Conservation (phyloP, 2,888 invertebrate genomes). For the Conistra vaccinii region DNA sequence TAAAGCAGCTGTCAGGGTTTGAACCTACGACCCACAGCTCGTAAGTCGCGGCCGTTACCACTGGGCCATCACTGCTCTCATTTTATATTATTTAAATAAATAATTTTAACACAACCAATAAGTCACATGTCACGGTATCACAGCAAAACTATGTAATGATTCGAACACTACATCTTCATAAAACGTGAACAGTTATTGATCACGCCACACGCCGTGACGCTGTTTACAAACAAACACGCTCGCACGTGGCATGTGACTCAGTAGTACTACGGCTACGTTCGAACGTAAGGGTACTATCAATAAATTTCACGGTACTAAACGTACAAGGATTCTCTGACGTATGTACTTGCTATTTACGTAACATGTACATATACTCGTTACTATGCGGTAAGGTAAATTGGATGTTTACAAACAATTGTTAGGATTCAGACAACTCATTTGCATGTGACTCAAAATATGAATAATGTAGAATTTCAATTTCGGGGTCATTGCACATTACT, state of each 20-base stretch:
- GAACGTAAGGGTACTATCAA: constrained; percentile 45
- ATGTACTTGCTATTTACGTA: constrained; percentile 10
- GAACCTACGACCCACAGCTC: no score
- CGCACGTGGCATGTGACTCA: constrained; percentile 46
- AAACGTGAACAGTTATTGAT: constrained; percentile 46
- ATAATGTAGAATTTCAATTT: not conserved
- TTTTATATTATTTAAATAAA: not conserved
- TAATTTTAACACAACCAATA: not conserved
- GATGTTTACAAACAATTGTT: constrained; percentile 45
- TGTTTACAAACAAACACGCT: constrained; percentile 52
- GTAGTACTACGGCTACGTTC: constrained; percentile 38
- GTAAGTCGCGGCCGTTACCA: no score
- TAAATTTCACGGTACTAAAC: constrained; percentile 32
- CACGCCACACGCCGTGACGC: constrained; percentile 5
- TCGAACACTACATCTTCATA: not conserved
- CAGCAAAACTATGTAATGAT: constrained; percentile 13
- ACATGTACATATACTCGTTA: not conserved
- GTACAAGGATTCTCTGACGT: constrained; percentile 40
- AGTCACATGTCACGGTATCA: constrained; percentile 1
- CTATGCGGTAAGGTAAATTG: constrained; percentile 15
- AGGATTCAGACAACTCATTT: constrained; percentile 4
- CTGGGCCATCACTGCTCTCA: no score
- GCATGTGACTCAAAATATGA: constrained; percentile 14
- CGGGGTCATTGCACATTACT: not conserved
- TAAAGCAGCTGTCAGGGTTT: no score